phyloP scores from a whole-genome alignment of 1,140 invertebrate species.

The Anoplolepis gracilipes region DNA sequence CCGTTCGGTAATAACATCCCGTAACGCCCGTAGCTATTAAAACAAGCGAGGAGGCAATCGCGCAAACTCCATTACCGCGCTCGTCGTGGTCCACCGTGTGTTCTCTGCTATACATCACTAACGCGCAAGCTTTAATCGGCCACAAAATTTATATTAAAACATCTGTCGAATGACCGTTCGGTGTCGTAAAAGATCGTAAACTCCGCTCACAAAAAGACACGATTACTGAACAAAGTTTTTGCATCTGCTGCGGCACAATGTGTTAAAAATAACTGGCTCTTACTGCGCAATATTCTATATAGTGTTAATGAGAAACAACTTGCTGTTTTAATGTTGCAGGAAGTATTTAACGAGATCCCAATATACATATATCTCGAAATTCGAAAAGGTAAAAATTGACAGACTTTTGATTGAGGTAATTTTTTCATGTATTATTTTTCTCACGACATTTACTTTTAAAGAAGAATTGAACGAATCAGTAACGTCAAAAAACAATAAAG shows the following conservation, averaged over 20 bases:
- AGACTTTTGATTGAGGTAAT: background rate
- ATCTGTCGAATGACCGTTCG: constrained; percentile 30
- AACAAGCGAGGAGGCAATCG: constrained; percentile 58
- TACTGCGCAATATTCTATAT: background rate
- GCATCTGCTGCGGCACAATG: background rate
- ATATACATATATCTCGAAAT: background rate
- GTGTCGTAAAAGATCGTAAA: constrained; percentile 32
- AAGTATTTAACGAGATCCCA: background rate
- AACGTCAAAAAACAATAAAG: no score
- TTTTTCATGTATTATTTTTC: no score
- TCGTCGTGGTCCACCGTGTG: background rate
- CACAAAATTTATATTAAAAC: constrained; percentile 61
- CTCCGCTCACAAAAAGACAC: background rate
- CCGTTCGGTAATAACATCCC: constrained; percentile 53
- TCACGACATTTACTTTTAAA: background rate
- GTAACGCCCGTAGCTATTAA: constrained; percentile 56
- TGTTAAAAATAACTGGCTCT: background rate
- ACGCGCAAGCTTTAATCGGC: constrained; percentile 48
- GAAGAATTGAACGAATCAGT: no score
- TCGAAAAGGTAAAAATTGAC: background rate
- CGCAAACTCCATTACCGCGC: constrained; percentile 59
- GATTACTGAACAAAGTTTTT: constrained; percentile 40
- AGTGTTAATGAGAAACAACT: constrained; percentile 17
- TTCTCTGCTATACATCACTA: constrained; percentile 16
- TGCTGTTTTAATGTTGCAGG: background rate